Evolutionary conservation across 2,888 invertebrate species (phyloP).

Genomic region (Agrochola macilenta): DNA sequence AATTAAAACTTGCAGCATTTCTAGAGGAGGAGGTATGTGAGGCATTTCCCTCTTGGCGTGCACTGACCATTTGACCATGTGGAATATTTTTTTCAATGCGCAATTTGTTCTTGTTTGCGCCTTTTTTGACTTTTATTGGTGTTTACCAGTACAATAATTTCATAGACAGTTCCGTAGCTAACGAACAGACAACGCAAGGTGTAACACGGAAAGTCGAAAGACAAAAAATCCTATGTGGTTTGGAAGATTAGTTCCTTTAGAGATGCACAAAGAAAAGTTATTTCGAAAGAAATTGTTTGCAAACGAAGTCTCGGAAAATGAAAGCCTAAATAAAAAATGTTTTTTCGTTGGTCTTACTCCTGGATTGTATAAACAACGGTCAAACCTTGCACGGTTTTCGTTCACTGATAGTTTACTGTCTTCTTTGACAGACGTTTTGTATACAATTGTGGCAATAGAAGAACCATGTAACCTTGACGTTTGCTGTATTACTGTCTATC

Average conservation of each 20-base stretch:
- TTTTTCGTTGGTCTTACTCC: background rate
- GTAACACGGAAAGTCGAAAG: background rate
- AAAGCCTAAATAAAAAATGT: background rate
- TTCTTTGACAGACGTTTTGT: conserved; percentile 7
- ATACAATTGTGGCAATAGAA: conserved; percentile 18
- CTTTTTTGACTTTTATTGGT: background rate
- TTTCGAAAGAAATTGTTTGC: background rate
- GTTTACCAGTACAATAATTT: background rate
- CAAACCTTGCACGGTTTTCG: background rate
- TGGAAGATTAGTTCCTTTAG: background rate
- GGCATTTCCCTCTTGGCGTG: conserved; percentile 47
- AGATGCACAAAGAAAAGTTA: no score
- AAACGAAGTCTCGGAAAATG: no score
- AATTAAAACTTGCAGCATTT: conserved; percentile 57
- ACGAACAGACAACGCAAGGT: background rate
- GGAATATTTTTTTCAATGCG: conserved; percentile 18
- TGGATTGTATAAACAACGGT: background rate
- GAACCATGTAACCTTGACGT: conserved; percentile 4
- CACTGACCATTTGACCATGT: conserved; percentile 29
- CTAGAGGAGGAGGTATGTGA: conserved; percentile 34
- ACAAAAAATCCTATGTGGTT: background rate
- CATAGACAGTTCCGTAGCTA: background rate
- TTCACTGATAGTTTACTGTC: conserved; percentile 6
- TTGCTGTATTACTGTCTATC: background rate
- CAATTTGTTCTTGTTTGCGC: background rate